Base-by-base conservation (phyloP, 2,797 vertebrate genomes). In the Macropodus opercularis region DNA sequence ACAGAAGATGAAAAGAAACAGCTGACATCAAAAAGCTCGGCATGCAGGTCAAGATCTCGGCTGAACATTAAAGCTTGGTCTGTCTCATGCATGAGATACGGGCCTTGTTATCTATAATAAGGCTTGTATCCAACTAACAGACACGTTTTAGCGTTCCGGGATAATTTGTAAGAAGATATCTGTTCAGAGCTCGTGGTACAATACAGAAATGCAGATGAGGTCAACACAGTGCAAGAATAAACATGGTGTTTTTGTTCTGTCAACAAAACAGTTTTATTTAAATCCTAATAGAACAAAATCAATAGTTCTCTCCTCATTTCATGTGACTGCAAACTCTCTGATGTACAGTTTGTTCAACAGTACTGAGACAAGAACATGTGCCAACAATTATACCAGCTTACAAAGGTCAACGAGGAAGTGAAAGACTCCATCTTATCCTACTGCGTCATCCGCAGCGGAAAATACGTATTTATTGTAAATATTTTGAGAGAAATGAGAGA, bases 11-110 rank as follows among this genome's bases (percentile, higher is more conserved):
- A 72, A 63, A 69, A 63, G 49, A 46, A 58, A 59, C 23, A 49
- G 35, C 43, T 58, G 49, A 60, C 49, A 55, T 76, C 72, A 77
- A 68, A 72, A 67, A 55, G 53, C 32, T 31, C 43, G 13, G 12
- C 55, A 65, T 72, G 52, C 68, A 63, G 74, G 67, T 70, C 72
- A 79, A 71, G 69, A 51, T 58, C 42, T 57, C 23, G 4, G 34
- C 48, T 73, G 51, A 74, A 70, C 62, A 78, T 69, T 53, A 63
- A 46, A 62, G 61, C 32, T 38, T 59, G 31, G 41, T 51, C 42
- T 41, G 15, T 24, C 46, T 42, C 19, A 56, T 18, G 36, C 52
- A 41, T 34, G 52, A 73, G 59, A 75, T 34, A 77, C 14, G n/a
- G 6, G 35, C 3, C 6, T 66, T 47, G 66, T 31, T 11, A 27